phyloP scores from a whole-genome alignment of 1,140 invertebrate genomes.

The Drosophila subobscura region DNA sequence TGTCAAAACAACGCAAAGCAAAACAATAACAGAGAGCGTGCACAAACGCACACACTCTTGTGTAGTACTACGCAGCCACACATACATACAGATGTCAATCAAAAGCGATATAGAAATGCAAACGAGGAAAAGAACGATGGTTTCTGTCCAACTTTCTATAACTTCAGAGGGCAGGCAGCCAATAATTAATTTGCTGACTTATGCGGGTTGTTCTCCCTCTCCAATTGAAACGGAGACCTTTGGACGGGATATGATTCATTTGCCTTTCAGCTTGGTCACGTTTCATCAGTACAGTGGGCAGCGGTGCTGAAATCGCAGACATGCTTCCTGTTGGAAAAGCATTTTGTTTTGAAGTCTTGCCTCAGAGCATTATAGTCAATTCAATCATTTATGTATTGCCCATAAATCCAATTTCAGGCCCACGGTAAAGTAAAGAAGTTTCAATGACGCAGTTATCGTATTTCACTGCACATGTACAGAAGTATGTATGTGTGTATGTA shows the following conservation, averaged over 20 bases:
- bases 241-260: too few species aligned
- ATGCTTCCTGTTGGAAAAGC: too few species aligned
- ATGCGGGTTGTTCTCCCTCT: too few species aligned
- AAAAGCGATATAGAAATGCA: conserved; percentile 33
- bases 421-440: conserved; percentile 27
- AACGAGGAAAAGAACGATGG: conserved; percentile 33
- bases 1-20: conserved; percentile 55
- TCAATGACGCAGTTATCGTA: conserved; percentile 49
- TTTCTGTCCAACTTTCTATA: conserved; percentile 21
- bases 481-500: conserved; percentile 14
- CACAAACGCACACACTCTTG: conserved; percentile 1
- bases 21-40: conserved; percentile 77
- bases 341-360: too few species aligned
- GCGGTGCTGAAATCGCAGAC: too few species aligned
- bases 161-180: background rate
- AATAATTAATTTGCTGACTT: background rate
- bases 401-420: background rate
- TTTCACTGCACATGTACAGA: conserved; percentile 2
- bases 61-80: background rate
- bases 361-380: too few species aligned
- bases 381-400: too few species aligned
- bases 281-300: too few species aligned
- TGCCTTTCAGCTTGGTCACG: too few species aligned
- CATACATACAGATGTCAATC: conserved; percentile 8
- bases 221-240: too few species aligned